Conservation (phyloP, 2,797 vertebrate genomes). For the Typhlichthys eigenmanni region DNA sequence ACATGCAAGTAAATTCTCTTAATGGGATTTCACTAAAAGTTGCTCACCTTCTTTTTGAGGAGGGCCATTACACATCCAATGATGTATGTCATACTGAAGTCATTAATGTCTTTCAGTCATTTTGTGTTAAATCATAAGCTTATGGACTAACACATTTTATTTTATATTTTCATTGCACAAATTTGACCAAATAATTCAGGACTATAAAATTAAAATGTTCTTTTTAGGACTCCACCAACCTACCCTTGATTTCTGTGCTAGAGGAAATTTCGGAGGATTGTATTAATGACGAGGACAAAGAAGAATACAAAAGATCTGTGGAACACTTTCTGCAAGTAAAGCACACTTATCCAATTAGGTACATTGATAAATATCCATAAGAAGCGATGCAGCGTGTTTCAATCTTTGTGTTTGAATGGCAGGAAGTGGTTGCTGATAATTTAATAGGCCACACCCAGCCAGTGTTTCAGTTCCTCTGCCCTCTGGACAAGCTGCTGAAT, state of each 20-base stretch:
- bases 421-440: conserved; percentile 72
- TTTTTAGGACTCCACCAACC: conserved; percentile 59
- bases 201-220: too few relatives aligned
- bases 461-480: conserved; percentile 80
- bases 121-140: too few relatives aligned
- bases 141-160: too few relatives aligned
- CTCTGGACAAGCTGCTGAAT: conserved; percentile 70
- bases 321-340: conserved; percentile 74
- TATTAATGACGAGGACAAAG: conserved; percentile 38
- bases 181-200: too few relatives aligned
- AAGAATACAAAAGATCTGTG: conserved; percentile 58
- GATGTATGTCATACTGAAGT: too few relatives aligned
- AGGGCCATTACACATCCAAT: too few relatives aligned
- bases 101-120: too few relatives aligned
- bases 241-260: conserved; percentile 55
- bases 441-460: conserved; percentile 64
- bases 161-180: too few relatives aligned
- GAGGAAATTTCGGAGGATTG: conserved; percentile 39
- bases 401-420: not conserved
- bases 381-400: too few relatives aligned
- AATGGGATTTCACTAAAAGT: not conserved
- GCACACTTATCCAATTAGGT: not conserved
- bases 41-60: not conserved
- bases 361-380: not conserved
- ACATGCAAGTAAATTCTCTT: not conserved